Percentiles rank a stretch among this genome's conserved stretches.
Evolutionary conservation across 2,888 invertebrate species (phyloP).

Genomic region (Dynastes hyllus): DNA sequence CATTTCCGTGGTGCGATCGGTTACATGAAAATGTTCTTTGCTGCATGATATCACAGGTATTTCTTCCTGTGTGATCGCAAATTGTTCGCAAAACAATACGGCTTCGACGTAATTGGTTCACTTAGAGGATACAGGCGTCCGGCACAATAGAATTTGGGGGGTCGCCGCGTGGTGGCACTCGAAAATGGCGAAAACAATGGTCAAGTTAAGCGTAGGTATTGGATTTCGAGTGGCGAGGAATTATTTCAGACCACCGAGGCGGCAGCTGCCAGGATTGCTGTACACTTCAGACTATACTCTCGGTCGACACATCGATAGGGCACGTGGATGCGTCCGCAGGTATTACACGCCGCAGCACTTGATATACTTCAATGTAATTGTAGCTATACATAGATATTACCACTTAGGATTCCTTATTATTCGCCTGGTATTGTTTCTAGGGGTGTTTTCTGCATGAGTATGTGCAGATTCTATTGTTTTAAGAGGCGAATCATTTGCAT

Average conservation of each 20-base stretch:
- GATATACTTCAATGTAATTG: background rate
- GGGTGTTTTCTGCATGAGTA: background rate
- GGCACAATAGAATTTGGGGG: conserved; percentile 36
- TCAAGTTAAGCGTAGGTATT: conserved; percentile 42
- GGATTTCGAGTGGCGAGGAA: conserved; percentile 39
- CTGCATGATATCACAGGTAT: too few relatives aligned
- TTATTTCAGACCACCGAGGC: conserved; percentile 45
- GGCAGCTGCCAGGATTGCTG: conserved; percentile 27
- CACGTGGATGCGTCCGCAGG: conserved; percentile 28
- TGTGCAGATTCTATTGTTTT: conserved; percentile 2
- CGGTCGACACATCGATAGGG: conserved; percentile 34
- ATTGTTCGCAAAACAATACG: background rate
- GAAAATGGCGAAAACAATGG: conserved; percentile 44
- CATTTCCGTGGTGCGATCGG: too few relatives aligned
- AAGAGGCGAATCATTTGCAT: background rate
- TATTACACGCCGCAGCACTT: background rate
- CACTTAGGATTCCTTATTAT: background rate
- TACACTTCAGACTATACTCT: conserved; percentile 6
- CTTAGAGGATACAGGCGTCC: conserved; percentile 14
- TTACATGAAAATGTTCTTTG: too few relatives aligned
- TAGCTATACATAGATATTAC: background rate
- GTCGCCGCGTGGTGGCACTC: conserved; percentile 40
- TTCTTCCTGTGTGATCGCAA: too few relatives aligned
- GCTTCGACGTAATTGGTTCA: conserved; percentile 2
- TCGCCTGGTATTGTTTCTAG: background rate